Evolutionary conservation across 1,140 invertebrate species (phyloP).

Genomic region (Panagrolaimus sp.): DNA sequence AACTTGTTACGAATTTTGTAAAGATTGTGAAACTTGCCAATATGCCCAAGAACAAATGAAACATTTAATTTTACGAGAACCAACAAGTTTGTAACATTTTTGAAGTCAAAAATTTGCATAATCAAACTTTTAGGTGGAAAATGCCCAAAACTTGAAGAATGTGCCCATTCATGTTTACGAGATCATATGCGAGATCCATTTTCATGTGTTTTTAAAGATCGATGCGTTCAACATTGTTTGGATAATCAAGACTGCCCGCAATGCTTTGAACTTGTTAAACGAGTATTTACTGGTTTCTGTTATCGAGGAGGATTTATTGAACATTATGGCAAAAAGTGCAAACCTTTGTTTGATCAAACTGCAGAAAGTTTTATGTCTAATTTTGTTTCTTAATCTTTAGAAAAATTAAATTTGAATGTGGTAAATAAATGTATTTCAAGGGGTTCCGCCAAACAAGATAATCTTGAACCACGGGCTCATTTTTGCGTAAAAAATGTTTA

Average conservation of each 20-base stretch:
- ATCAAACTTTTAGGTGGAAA: conserved; percentile 17
- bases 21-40: conserved; percentile 26
- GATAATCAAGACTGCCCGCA: conserved; percentile 26
- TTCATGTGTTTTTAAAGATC: conserved; percentile 26
- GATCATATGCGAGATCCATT: conserved; percentile 32
- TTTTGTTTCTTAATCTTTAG: too few relatives aligned
- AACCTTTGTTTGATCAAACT: conserved; percentile 30
- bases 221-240: conserved; percentile 27
- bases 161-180: conserved; percentile 31
- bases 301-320: conserved; percentile 28
- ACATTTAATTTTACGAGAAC: conserved; percentile 23
- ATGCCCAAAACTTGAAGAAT: conserved; percentile 30
- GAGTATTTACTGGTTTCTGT: conserved; percentile 36
- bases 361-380: conserved; percentile 1
- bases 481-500: too few relatives aligned
- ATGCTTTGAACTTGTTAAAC: conserved; percentile 31
- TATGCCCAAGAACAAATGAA: conserved; percentile 36
- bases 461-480: too few relatives aligned
- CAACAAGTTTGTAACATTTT: not conserved
- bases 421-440: too few relatives aligned
- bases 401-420: too few relatives aligned
- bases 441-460: too few relatives aligned
- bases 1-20: conserved; percentile 28
- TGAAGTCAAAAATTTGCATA: conserved; percentile 17
- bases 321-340: conserved; percentile 30